Base-by-base conservation (phyloP, 1,140 invertebrate species). In the Pissodes strobi region DNA sequence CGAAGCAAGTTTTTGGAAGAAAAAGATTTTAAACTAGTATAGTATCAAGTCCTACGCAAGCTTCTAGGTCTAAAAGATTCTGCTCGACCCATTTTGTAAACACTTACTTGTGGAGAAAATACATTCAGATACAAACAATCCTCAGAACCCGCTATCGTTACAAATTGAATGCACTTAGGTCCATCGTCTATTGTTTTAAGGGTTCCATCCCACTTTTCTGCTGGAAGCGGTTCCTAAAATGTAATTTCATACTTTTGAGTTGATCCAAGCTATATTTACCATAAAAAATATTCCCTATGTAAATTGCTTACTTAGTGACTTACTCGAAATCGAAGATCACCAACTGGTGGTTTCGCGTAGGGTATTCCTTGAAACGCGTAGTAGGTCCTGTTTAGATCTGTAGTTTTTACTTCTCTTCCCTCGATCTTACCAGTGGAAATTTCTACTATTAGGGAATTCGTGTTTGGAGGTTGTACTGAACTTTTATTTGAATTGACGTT, bases 351-450 rank as follows among this genome's bases (percentile, higher is more conserved):
- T n/a, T 58, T 21, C 2, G 21, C 55, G 22, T 58, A 58, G 6
- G 55, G 55, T 13, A 58, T 58, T 45, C 55, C 55, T 30, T 45
- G 55, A 18, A 27, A 58, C 6, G 39, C 55, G n/a, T 30, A 46
- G 17, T 58, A 58, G 12, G 13, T 23, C 25, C 46, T 45, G 1
- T 46, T 27, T 13, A 15, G 15, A 46, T 34, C 55, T 17, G 13
- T 18, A 2, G 41, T 30, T 18, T 22, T n/a, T n/a, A 45, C 0
- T 34, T 30, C 41, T 9, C 23, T 18, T 19, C 55, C 55, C 46
- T 58, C 21, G 10, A 58, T 58, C 30, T 46, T 39, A 17, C 55
- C 55, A 18, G 21, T 45, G 2, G 55, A 58, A 23, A 58, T 58
- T 18, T 58, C 39, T 9, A 58, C 2, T 15, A 53, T 51, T 39